These are phyloP conservation scores for Silurus meridionalis DNA, from an alignment of 2,113 vertebrate genomes.

Conservation along the genomic window DNA sequence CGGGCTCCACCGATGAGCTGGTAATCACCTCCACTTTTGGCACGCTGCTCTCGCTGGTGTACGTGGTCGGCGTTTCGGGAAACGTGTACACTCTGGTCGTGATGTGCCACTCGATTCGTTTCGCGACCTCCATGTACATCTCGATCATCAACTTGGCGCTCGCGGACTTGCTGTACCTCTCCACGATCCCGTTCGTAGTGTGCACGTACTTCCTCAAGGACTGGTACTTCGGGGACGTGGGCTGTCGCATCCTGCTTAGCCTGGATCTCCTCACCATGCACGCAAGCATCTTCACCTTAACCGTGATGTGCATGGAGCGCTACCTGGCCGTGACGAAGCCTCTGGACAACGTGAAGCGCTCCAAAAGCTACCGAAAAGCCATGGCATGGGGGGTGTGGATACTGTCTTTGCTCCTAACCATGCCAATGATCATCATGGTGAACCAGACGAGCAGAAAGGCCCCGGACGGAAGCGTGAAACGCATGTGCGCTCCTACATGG, in stretches of 20 bases:
- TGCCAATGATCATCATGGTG: slow-evolving; percentile 91
- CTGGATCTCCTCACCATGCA: slow-evolving; percentile 93
- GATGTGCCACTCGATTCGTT: slow-evolving; percentile 86
- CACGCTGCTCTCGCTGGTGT: slow-evolving; percentile 83
- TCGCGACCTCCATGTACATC: slow-evolving; percentile 87
- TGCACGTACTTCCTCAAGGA: slow-evolving; percentile 89
- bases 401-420: slow-evolving; percentile 79
- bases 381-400: slow-evolving; percentile 83
- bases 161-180: slow-evolving; percentile 90
- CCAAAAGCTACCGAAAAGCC: slow-evolving; percentile 80
- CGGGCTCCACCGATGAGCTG: slow-evolving; percentile 70
- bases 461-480: slow-evolving; percentile 76
- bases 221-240: slow-evolving; percentile 91
- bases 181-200: slow-evolving; percentile 91
- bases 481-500: slow-evolving; percentile 85
- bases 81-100: slow-evolving; percentile 90
- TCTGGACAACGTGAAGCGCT: slow-evolving; percentile 80
- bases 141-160: slow-evolving; percentile 90
- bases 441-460: slow-evolving; percentile 72
- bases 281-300: slow-evolving; percentile 92
- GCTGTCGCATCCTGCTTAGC: slow-evolving; percentile 86
- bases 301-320: slow-evolving; percentile 88
- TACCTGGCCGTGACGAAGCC: slow-evolving; percentile 90
- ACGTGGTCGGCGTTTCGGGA: slow-evolving; percentile 82
- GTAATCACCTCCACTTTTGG: slow-evolving; percentile 84